Base-by-base conservation (phyloP, 2,888 invertebrate species). In the Cordylochernes scorpioides region DNA sequence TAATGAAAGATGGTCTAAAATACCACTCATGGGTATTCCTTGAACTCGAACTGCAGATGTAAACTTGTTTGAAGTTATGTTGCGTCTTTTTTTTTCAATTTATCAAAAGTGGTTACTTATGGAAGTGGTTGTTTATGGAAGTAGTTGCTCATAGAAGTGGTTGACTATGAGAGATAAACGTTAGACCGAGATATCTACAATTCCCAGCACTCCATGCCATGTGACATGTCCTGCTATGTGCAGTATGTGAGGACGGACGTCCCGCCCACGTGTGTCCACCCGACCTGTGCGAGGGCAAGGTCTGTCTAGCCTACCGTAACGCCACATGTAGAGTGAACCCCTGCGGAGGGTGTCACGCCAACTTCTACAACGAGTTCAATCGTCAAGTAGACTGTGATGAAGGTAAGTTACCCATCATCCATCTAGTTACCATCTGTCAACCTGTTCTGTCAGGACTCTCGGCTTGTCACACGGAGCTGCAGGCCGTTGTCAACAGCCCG, bases 291-390 rank as follows among this genome's bases (percentile, higher is more conserved):
- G 44, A 46, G 10, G 38, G 44, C 15, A 45, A 46, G 36, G 42
- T 49, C 15, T 52, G 52, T 34, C 39, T 51, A 28, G 43, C 44
- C 13, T 36, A 49, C 29, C 49, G 49, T 3, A 37, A 38, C 7
- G 51, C 51, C 28, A 39, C 40, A 15, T 52, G 52, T 29, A 42
- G 47, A 10, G 42, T 51, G 12, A 44, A 50, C 35, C 50, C 52
- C 2, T 52, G 52, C 35, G 49, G 48, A 9, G 48, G 50, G 3
- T 52, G 52, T 33, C 37, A 39, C 8, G 39, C 40, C 17, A 42
- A 43, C 19, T 52, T 49, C 39, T 48, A 42, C 17, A 43, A 45
- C 29, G 42, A 40, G 12, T 35, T 38, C 25, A 47, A 45, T 29
- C 15, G 41, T 3, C 35, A 37, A 24, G 46, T 51, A 4, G 37